Base-by-base conservation (phyloP, 2,888 invertebrate genomes). In the Drosophila lutescens region DNA sequence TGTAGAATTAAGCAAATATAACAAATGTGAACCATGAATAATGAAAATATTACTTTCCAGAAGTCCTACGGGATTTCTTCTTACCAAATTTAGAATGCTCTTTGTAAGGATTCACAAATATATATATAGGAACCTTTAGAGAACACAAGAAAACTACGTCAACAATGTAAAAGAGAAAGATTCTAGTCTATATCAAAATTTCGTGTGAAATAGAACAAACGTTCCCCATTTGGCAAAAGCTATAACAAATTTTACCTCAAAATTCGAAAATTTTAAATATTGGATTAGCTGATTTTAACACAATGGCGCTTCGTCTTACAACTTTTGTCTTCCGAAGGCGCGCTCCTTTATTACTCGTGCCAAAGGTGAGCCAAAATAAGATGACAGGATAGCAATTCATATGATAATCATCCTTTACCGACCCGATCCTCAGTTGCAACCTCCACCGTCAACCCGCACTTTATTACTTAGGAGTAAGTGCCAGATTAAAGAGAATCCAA, bases 241-340 rank as follows among this genome's bases (percentile, higher is more conserved):
- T 49, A 5, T 12, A 17, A 4, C 10, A 17, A 38, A 51, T 38
- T 46, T 23, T 4, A 7, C 30, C 5, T 6, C 17, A 38, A 30
- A 54, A 40, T 57, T 57, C 3, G 7, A 30, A 58, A 58, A 40
- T 17, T 13, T 13, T 30, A 7, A n/a, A 2, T 17, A n/a, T 10
- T 30, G 10, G 8, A 30, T 7, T 30, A 13, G 10, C 23, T 2
- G 0, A 15, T 12, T 30, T 32, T 2, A 30, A 20, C 2, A 7
- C 57, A 40, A 79, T 79, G 79, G 76, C 84, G 12, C 23, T 57
- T 30, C 66, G 78, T 7, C 17, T 79, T 5, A 7, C 46, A 7
- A 4, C 38, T 26, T 20, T 23, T 8, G 49, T 9, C 7, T 7
- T 23, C 4, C 49, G 36, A 7, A 17, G 38, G 0, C 50, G 61